Conservation (phyloP, 2,888 invertebrate genomes). For the Caradrina kadenii region DNA sequence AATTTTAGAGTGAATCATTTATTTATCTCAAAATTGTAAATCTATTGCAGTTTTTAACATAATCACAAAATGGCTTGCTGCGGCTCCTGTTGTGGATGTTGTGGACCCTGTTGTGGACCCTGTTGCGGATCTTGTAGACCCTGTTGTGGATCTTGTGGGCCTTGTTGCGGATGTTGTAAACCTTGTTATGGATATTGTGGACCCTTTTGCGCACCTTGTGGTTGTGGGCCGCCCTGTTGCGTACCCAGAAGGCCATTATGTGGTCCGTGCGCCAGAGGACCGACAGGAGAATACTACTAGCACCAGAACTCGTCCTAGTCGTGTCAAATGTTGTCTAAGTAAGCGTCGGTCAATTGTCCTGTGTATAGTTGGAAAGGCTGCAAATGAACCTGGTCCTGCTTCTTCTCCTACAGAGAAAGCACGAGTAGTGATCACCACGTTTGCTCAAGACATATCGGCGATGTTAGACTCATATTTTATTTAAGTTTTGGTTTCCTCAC, state of each 20-base stretch:
- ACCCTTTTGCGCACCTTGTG: not conserved
- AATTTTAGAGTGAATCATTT: slow-evolving; percentile 20
- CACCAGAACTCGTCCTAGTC: slow-evolving; percentile 6
- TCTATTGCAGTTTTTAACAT: slow-evolving; percentile 8
- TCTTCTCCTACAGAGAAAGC: too few species aligned
- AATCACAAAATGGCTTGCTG: slow-evolving; percentile 26
- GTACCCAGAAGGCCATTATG: slow-evolving; percentile 3
- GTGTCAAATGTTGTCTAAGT: not conserved
- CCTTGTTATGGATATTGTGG: slow-evolving; percentile 43
- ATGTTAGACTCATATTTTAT: too few species aligned
- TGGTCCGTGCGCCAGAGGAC: slow-evolving; percentile 5
- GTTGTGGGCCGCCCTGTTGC: too few species aligned
- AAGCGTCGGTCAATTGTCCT: too few species aligned
- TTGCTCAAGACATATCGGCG: too few species aligned
- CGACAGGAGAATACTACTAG: slow-evolving; percentile 1
- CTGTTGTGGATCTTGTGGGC: not conserved
- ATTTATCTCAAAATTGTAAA: not conserved
- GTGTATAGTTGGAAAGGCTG: too few species aligned
- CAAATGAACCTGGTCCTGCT: too few species aligned
- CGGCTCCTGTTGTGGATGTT: not conserved
- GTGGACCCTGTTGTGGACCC: not conserved
- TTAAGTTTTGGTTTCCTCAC: too few species aligned
- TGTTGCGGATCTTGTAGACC: slow-evolving; percentile 16
- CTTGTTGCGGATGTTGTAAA: not conserved
- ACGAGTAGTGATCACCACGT: too few species aligned